A percentile compares a stretch with the other conserved stretches of the same genome.
Conservation (phyloP, 2,113 vertebrate species). For the Chunga burmeisteri region DNA sequence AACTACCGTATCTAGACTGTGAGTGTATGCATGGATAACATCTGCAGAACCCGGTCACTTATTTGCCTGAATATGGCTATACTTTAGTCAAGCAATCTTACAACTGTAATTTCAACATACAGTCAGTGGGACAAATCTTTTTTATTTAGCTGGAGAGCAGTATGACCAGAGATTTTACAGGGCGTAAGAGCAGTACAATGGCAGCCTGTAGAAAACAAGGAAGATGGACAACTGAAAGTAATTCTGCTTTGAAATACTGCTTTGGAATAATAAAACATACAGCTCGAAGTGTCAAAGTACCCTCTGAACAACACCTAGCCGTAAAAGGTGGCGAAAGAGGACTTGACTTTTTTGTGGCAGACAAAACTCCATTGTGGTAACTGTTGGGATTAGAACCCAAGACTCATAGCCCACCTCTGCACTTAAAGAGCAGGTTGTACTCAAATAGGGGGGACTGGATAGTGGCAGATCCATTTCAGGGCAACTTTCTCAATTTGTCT, state of each 20-base stretch:
- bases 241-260: not conserved
- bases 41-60: not conserved
- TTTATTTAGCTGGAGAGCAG: not conserved
- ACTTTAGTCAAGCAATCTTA: not conserved
- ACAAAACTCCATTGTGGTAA: not conserved
- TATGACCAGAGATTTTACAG: not conserved
- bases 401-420: not conserved
- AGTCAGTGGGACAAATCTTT: not conserved
- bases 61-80: not conserved
- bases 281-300: not conserved
- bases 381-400: not conserved
- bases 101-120: not conserved
- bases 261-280: not conserved
- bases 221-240: not conserved
- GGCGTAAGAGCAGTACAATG: not conserved
- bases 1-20: not conserved
- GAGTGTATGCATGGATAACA: not conserved
- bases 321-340: not conserved
- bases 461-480: not conserved
- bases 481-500: not conserved
- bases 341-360: not conserved
- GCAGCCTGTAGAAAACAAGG: not conserved
- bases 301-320: not conserved
- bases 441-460: not conserved
- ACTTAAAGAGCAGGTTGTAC: not conserved